phyloP scores from a whole-genome alignment of 2,888 invertebrate species.

The Eudasyphora cyanicolor region DNA sequence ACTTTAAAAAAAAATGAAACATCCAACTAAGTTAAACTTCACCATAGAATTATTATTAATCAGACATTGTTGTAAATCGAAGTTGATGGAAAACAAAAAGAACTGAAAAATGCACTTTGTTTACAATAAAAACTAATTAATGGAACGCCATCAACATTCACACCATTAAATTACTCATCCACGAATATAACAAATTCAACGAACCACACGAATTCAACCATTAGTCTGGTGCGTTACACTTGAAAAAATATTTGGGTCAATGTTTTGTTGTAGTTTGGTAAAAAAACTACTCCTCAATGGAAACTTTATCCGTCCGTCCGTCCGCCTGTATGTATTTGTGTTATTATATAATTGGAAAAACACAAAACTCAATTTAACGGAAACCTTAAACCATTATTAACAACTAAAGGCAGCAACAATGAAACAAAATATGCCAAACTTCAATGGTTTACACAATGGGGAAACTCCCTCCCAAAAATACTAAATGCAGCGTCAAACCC shows the following conservation, averaged over 20 bases:
- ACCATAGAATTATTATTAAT: too few species aligned
- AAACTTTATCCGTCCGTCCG: too few species aligned
- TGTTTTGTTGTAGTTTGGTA: constrained; percentile 59
- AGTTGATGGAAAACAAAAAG: too few species aligned
- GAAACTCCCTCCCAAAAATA: not conserved
- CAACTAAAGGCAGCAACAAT: not conserved
- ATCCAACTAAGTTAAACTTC: too few species aligned
- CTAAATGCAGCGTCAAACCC: not conserved
- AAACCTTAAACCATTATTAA: not conserved
- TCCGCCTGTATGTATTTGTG: too few species aligned
- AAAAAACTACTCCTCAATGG: constrained; percentile 31
- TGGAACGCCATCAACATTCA: constrained; percentile 38
- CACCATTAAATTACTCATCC: constrained; percentile 37
- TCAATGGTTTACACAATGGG: not conserved
- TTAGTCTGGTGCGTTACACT: constrained; percentile 68
- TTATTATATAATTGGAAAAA: constrained; percentile 53
- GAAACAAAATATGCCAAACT: not conserved
- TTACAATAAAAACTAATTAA: constrained; percentile 34
- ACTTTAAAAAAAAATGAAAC: too few species aligned
- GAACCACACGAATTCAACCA: constrained; percentile 1
- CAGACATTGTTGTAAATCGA: too few species aligned
- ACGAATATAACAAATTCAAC: not conserved
- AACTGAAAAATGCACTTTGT: not conserved
- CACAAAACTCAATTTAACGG: constrained; percentile 16
- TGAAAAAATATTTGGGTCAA: constrained; percentile 70